Percentiles rank a stretch among this genome's conserved stretches.
Conservation (phyloP, 2,888 invertebrate genomes). For the Myopa tessellatipennis region DNA sequence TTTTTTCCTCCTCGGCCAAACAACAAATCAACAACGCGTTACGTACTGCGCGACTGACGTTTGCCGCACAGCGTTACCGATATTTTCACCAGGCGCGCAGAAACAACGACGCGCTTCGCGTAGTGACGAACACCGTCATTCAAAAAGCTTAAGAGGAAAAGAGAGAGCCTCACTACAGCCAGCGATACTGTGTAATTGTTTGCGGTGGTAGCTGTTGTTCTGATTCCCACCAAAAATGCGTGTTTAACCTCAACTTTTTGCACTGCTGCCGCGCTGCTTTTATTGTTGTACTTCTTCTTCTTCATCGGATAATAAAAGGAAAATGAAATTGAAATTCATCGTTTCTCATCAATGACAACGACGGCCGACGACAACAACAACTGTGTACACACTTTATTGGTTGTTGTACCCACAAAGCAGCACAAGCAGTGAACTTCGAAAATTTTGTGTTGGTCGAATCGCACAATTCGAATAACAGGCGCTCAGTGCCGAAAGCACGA, state of each 20-base stretch:
- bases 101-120: constrained; percentile 10
- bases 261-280: not conserved
- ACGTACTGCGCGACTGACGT: constrained; percentile 45
- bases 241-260: no score
- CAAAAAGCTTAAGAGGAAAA: not conserved
- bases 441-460: constrained; percentile 69
- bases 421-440: constrained; percentile 62
- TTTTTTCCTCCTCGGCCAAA: no score
- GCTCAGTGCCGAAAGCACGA: constrained; percentile 52
- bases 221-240: not conserved
- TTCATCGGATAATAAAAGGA: constrained; percentile 11
- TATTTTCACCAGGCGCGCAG: constrained; percentile 64
- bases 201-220: not conserved
- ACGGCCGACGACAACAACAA: constrained; percentile 23
- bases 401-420: constrained; percentile 52
- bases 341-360: not conserved
- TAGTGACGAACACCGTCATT: not conserved
- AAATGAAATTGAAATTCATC: not conserved
- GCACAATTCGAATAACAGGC: constrained; percentile 65
- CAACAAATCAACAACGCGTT: constrained; percentile 32
- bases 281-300: no score
- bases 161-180: not conserved
- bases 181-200: no score
- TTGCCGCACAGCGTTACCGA: constrained; percentile 66
- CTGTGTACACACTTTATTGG: constrained; percentile 55